Percentiles rank a stretch among this genome's conserved stretches.
Conservation (phyloP, 2,797 vertebrate species). For the Micrastur ruficollis region DNA sequence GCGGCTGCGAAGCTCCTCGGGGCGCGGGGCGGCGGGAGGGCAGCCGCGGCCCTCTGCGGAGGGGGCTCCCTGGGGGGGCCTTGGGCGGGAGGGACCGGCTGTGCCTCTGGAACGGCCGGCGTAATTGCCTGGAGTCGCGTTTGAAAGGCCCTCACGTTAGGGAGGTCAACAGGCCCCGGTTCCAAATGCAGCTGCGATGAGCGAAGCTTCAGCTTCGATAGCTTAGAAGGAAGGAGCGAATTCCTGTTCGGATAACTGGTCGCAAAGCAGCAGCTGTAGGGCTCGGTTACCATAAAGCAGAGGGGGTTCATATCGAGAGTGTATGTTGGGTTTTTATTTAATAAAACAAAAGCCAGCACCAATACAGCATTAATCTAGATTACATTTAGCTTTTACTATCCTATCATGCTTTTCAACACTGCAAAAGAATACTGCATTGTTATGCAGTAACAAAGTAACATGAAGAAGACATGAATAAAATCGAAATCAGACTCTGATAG, state of each 20-base stretch:
- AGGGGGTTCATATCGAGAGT: background rate
- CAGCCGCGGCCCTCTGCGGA: no score
- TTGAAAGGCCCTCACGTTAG: accelerated
- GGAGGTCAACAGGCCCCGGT: background rate
- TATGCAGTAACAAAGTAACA: background rate
- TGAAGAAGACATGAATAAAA: background rate
- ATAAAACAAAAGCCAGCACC: background rate
- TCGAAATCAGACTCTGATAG: background rate
- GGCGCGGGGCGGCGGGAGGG: background rate
- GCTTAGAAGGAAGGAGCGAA: accelerated
- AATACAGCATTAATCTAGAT: background rate
- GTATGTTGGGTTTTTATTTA: accelerated
- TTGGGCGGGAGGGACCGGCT: background rate
- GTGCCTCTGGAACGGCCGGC: accelerated
- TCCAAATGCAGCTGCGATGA: accelerated
- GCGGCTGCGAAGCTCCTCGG: background rate
- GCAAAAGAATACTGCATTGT: background rate
- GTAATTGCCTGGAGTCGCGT: accelerated
- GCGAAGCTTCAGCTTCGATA: background rate
- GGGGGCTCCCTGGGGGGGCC: no score
- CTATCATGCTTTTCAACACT: background rate
- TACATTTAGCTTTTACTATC: background rate
- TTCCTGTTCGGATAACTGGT: no score
- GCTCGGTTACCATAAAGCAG: accelerated
- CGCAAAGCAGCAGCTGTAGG: background rate